Evolutionary conservation across 35 echinoderm and acorn worm genomes (phyloP).

Genomic region (Amphiura filiformis): DNA sequence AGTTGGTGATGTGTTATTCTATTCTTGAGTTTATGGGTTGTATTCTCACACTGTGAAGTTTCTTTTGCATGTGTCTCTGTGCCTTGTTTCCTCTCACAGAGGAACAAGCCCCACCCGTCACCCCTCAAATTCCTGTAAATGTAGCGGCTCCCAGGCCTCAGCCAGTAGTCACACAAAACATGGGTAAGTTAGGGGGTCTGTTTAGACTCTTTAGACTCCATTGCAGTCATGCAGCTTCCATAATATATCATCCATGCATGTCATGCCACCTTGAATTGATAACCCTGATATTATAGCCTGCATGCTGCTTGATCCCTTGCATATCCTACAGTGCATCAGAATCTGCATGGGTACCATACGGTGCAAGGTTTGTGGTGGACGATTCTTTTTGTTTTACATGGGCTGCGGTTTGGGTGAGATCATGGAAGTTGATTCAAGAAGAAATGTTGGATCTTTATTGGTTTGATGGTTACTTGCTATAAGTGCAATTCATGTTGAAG

Average conservation of each 20-base stretch:
- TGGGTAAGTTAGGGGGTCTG: constrained; percentile 80
- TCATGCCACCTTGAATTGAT: background rate
- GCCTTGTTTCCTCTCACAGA: constrained; percentile 57
- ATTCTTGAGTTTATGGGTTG: background rate
- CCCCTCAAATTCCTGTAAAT: constrained; percentile 54
- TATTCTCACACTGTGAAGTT: constrained; percentile 8
- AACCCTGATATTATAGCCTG: background rate
- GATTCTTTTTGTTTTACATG: too few relatives aligned
- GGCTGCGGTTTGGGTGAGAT: too few relatives aligned
- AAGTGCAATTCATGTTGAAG: too few relatives aligned
- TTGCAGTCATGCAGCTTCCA: background rate
- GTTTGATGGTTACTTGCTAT: too few relatives aligned
- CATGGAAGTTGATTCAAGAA: too few relatives aligned
- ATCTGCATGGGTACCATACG: too few relatives aligned
- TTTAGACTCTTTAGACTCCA: background rate
- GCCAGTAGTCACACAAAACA: constrained; percentile 60
- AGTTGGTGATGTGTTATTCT: background rate
- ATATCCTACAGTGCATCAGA: background rate
- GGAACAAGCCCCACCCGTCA: constrained; percentile 68
- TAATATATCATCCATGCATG: constrained; percentile 1
- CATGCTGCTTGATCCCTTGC: background rate
- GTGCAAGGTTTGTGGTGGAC: too few relatives aligned
- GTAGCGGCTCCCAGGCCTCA: constrained; percentile 71
- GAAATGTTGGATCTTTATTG: too few relatives aligned
- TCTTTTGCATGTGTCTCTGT: constrained; percentile 37